Base-by-base conservation (phyloP, 1,140 invertebrate species). In the Sycophaga agraensis region DNA sequence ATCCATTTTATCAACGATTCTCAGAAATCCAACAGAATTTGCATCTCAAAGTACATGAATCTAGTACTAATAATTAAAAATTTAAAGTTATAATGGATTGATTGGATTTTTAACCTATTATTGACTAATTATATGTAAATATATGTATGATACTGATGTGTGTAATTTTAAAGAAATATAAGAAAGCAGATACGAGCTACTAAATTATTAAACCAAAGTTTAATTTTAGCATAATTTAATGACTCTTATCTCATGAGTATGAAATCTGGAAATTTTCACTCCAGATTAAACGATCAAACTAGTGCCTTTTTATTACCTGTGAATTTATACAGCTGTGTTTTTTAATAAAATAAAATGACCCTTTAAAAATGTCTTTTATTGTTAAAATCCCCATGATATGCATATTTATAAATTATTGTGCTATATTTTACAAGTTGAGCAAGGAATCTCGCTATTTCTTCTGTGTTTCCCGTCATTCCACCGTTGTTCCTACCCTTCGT, bases 241-340 rank as follows among this genome's bases (percentile, higher is more conserved):
- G 39, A 53, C 28, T 17, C 9, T 50, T 24, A 12, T 6, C 14
- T 49, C 21, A 16, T 43, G 9, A 28, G 37, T 35, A 24, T 4
- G 19, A 53, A 19, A 49, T 16, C n/a, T n/a, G n/a, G n/a, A n/a
- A 40, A 21, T 24, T 17, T 19, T 50, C 9, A 46, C 42, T 59
- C 57, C 31, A 42, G 14, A 28, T 11, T 45, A 43, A 31, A 14
- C 9, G 26, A 60, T 35, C 14, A 26, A 35, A 59, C n/a, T 37
- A 53, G 58, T 60, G 58, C 58, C 58, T 60, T 60, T 50, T 35
- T 35, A 53, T 53, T 51, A 59, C 16, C 17, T 50, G 48, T 51
- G 48, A 58, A 58, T 58, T 50, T 50, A 43, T 22, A 49, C 21
- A 35, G 46, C 37, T 50, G 28, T 21, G 46, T 60, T 60, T 56